Evolutionary conservation across 2,888 invertebrate species (phyloP).

Genomic region (Agrotis puta): DNA sequence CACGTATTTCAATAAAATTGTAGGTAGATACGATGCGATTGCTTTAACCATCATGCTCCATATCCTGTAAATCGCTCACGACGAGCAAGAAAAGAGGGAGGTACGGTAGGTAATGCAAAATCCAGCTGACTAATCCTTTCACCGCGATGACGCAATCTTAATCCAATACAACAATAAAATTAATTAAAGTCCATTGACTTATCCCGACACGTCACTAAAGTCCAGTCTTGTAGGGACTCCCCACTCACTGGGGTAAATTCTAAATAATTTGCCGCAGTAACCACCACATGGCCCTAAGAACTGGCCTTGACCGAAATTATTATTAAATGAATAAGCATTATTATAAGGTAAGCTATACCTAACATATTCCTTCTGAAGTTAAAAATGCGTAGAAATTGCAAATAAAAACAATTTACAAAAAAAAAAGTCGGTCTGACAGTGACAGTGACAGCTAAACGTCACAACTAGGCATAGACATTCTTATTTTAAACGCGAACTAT

Average conservation of each 20-base stretch:
- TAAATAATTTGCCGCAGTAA: background rate
- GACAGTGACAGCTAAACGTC: conserved; percentile 24
- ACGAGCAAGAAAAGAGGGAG: no score
- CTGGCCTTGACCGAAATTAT: conserved; percentile 21
- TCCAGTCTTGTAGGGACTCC: background rate
- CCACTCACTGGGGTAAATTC: conserved; percentile 2
- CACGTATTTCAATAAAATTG: no score
- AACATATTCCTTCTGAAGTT: no score
- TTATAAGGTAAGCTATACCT: background rate
- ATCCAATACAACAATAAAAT: background rate
- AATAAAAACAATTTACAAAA: background rate
- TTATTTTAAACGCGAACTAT: conserved; percentile 20
- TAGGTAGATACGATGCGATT: no score
- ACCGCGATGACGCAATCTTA: background rate
- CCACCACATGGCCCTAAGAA: background rate
- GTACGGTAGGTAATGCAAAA: background rate
- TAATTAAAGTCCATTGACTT: background rate
- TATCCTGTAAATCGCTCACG: background rate
- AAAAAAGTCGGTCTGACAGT: background rate
- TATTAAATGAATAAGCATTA: conserved; percentile 22
- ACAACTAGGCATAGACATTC: background rate
- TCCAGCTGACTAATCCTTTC: background rate
- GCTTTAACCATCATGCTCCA: background rate
- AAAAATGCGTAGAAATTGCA: background rate
- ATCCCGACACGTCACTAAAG: background rate